Base-by-base conservation (phyloP, 37 sponge, comb jelly and placozoan genomes). In the Crambe crambe region DNA sequence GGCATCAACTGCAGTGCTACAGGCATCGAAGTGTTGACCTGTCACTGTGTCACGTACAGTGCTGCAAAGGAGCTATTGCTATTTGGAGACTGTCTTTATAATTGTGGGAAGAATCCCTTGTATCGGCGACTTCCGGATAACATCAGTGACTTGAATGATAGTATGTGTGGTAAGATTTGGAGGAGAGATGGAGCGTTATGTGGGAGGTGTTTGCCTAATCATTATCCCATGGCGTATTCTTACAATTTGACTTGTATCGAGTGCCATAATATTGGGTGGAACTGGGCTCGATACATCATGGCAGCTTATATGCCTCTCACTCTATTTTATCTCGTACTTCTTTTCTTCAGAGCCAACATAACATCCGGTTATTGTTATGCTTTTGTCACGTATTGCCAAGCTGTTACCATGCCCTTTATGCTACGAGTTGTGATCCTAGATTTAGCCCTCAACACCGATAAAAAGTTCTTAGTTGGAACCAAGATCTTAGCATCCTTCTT, bases 311-410 rank as follows among this genome's bases (percentile, higher is more conserved):
- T 81, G 3, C 92, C 92, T 26, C 38, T 80, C 21, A 87, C 88
- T 5, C 3, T 83, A 0, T 60, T 91, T 22, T 69, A 78, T 62
- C n/a, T 82, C 37, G 10, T 83, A 18, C 31, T 91, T 56, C 39
- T 91, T 9, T 20, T 87, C 2, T 83, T 91, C 40, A 69, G 75
- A 38, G 56, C 87, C 51, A 87, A 63, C 41, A 47, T 62, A 2
- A 60, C 76, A 12, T 37, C 68, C n/a, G 74, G 84, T 31, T 74
- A 80, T 30, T 72, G 87, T 2, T 75, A 91, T 68, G 43, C 73
- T 9, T 85, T 87, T 47, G 79, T 87, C 22, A 29, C 81, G 18
- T 87, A 83, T 67, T 61, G 77, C 12, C 93, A 92, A 42, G 66
- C 76, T 18, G 40, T 84, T 23, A 36, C 77, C 0, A 37, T 27